These are phyloP conservation scores for Eustalomyia histrio DNA, from an alignment of 2,888 invertebrate genomes.

Conservation along the genomic window DNA sequence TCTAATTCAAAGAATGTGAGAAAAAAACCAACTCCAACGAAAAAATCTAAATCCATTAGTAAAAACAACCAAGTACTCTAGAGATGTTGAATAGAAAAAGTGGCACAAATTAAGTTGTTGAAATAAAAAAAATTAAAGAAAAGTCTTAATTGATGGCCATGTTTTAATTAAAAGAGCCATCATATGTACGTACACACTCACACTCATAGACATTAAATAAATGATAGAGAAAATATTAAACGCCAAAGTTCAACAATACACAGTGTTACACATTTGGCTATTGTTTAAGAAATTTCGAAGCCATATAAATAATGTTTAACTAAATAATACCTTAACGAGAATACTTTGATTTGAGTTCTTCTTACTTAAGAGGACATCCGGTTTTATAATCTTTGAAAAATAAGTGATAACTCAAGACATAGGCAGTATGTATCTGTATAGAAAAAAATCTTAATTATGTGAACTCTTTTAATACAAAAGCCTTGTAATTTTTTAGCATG, in stretches of 20 bases:
- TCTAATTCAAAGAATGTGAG: background rate
- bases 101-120: constrained; percentile 55
- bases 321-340: too few relatives aligned
- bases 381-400: too few relatives aligned
- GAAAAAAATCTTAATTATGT: too few relatives aligned
- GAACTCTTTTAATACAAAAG: too few relatives aligned
- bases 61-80: constrained; percentile 30
- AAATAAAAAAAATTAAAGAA: constrained; percentile 46
- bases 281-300: background rate
- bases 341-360: too few relatives aligned
- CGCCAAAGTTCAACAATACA: constrained; percentile 46
- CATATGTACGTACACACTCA: constrained; percentile 15
- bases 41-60: constrained; percentile 42
- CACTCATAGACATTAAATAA: constrained; percentile 41
- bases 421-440: too few relatives aligned
- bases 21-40: constrained; percentile 14
- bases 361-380: too few relatives aligned
- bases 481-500: too few relatives aligned
- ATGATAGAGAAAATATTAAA: constrained; percentile 54
- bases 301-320: too few relatives aligned
- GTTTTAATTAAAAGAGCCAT: constrained; percentile 68
- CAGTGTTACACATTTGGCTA: background rate
- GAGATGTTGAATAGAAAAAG: constrained; percentile 26
- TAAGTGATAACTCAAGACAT: too few relatives aligned
- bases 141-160: constrained; percentile 67